Evolutionary conservation across 2,113 vertebrate genomes (phyloP), one percentile per base, ranked within the genome.

Genomic region (Xiphorhynchus elegans): DNA sequence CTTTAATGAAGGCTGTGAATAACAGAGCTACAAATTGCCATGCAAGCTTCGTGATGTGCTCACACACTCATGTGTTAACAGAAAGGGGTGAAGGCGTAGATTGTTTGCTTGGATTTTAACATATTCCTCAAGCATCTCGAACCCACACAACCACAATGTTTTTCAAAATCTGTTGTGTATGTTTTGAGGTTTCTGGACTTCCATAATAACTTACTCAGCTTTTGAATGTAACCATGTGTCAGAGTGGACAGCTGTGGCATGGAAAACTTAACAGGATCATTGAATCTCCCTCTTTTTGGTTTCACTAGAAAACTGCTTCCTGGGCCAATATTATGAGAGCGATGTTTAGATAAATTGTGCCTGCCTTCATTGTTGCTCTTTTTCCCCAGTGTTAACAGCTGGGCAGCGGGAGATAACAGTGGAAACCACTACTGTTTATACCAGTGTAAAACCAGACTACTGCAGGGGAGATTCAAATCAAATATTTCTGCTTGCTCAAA

Each of bases 131-230:
- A 91, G 64, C 82, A 8, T 1, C 69, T 84, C 17, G 13, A 90
- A 76, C 62, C 94, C 88, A 89, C 18, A 3, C 76, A 95, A 87
- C 95, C 91, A 79, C 89, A 95, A n/a, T 81, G 83, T 91, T 93
- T 88, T 84, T 82, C 79, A 60, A 53, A 93, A 76, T 83, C 81
- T 55, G 84, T 87, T 59, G 87, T 90, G 89, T 94, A 25, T 94
- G n/a, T 96, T 93, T 95, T 91, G 96, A 96, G 94, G 96, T 93
- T 97, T 96, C 77, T 72, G 63, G 83, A 62, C 89, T 90, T 92
- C 77, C 69, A 40, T 82, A 89, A 66, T 84, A 89, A 90, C 90
- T 95, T 95, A 66, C 53, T 81, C 67, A 76, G 35, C 79, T 91
- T 64, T 72, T 63, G 66, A 81, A 84, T 72, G 77, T 85, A 78